Evolutionary conservation across 2,888 invertebrate species (phyloP).

Genomic region (Parapristionchus giblindavisi): DNA sequence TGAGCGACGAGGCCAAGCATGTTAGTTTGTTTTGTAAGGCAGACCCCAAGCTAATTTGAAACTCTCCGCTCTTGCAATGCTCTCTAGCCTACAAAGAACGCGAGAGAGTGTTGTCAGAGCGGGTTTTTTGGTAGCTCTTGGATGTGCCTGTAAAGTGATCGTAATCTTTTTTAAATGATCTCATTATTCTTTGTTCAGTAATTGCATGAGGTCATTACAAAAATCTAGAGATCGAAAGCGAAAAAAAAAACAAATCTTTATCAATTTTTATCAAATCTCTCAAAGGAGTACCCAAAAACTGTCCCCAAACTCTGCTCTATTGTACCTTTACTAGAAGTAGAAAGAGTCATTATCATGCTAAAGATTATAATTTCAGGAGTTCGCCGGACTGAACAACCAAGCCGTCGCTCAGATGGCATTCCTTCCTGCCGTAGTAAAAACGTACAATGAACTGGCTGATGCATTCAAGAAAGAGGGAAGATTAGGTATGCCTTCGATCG

Average conservation of each 20-base stretch:
- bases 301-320: too few relatives aligned
- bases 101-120: too few relatives aligned
- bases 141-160: too few relatives aligned
- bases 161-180: not conserved
- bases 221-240: not conserved
- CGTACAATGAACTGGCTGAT: conserved; percentile 1
- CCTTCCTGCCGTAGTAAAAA: conserved; percentile 3
- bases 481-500: conserved; percentile 1
- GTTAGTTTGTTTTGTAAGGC: not conserved
- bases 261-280: too few relatives aligned
- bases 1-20: conserved; percentile 37
- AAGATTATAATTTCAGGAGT: conserved; percentile 17
- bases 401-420: conserved; percentile 10
- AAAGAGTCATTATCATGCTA: too few relatives aligned
- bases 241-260: not conserved
- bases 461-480: conserved; percentile 35
- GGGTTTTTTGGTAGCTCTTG: too few relatives aligned
- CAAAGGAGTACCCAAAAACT: too few relatives aligned
- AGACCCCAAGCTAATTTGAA: not conserved
- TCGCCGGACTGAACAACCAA: conserved; percentile 25
- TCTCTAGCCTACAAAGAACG: too few relatives aligned
- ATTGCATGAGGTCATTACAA: not conserved
- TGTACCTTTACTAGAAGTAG: too few relatives aligned
- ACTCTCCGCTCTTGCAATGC: too few relatives aligned
- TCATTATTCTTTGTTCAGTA: not conserved